Evolutionary conservation across 2,888 invertebrate genomes (phyloP).

Genomic region (Lobophora halterata): DNA sequence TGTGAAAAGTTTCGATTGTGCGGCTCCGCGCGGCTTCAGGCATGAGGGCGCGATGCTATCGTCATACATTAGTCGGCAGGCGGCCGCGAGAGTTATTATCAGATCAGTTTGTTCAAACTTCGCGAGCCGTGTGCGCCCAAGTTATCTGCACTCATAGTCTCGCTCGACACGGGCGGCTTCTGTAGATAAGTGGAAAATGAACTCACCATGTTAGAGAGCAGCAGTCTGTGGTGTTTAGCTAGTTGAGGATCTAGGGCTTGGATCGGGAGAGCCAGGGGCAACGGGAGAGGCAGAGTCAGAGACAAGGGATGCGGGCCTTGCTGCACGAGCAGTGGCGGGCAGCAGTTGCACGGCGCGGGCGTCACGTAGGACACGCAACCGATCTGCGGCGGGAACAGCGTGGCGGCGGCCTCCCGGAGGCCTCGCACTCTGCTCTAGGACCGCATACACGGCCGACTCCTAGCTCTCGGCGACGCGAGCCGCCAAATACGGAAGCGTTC

Average conservation of each 20-base stretch:
- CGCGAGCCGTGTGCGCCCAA: conserved; percentile 47
- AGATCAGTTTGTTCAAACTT: conserved; percentile 60
- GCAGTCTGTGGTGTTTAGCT: conserved; percentile 76
- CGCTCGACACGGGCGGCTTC: conserved; percentile 33
- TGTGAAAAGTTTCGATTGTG: conserved; percentile 43
- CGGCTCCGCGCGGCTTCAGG: conserved; percentile 39
- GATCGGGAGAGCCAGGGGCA: conserved; percentile 72
- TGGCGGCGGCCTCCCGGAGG: conserved; percentile 79
- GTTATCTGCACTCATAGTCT: conserved; percentile 51
- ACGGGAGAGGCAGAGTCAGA: conserved; percentile 70
- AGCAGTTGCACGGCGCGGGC: conserved; percentile 78
- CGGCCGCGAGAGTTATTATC: conserved; percentile 60
- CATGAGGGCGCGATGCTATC: conserved; percentile 51
- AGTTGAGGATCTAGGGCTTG: conserved; percentile 74
- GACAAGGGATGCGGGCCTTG: conserved; percentile 68
- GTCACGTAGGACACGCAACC: conserved; percentile 79
- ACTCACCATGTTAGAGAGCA: conserved; percentile 81
- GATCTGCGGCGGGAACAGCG: conserved; percentile 80
- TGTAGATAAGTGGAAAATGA: conserved; percentile 44
- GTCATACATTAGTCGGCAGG: conserved; percentile 46
- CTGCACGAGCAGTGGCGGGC: conserved; percentile 74
- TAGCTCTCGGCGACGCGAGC: conserved; percentile 64
- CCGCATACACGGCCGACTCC: conserved; percentile 75
- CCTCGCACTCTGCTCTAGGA: conserved; percentile 75
- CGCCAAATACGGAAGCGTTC: conserved; percentile 46